Evolutionary conservation across 2,113 vertebrate genomes (phyloP).

Genomic region (Rhegmatorhina hoffmannsi): DNA sequence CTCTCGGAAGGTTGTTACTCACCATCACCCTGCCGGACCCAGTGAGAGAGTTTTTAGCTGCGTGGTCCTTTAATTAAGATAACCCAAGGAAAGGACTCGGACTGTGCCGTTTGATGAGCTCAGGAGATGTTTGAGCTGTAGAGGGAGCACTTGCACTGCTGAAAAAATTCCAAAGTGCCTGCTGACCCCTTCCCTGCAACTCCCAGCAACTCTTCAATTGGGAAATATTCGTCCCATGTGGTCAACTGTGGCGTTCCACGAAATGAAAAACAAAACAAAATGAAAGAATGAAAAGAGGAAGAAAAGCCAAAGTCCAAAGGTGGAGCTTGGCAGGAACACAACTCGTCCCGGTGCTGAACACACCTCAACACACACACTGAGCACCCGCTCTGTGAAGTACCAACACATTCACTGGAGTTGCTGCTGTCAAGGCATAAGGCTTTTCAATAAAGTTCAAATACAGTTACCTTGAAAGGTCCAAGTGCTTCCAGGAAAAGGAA

Average conservation of each 20-base stretch:
- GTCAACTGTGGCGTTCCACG: background rate
- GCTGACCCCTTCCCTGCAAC: background rate
- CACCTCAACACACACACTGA: background rate
- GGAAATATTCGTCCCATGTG: background rate
- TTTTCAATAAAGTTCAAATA: background rate
- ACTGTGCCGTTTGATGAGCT: rapidly evolving
- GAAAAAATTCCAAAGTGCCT: background rate
- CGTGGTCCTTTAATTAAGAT: rapidly evolving
- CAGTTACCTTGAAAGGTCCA: background rate
- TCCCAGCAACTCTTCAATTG: background rate
- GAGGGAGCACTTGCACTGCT: conserved; percentile 50
- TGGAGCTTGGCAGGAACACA: background rate
- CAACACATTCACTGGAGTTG: background rate
- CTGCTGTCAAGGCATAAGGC: background rate
- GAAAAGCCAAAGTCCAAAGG: background rate
- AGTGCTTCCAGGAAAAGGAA: background rate
- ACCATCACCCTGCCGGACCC: background rate
- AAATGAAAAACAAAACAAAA: background rate
- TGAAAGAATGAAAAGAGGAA: background rate
- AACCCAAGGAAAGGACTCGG: background rate
- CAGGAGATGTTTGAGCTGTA: background rate
- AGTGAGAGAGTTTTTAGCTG: background rate
- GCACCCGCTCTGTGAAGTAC: background rate
- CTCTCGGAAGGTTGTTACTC: background rate
- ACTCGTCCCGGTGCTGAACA: background rate